phyloP scores from a whole-genome alignment of 2,113 vertebrate genomes.

The Ivindomyrus marchei region DNA sequence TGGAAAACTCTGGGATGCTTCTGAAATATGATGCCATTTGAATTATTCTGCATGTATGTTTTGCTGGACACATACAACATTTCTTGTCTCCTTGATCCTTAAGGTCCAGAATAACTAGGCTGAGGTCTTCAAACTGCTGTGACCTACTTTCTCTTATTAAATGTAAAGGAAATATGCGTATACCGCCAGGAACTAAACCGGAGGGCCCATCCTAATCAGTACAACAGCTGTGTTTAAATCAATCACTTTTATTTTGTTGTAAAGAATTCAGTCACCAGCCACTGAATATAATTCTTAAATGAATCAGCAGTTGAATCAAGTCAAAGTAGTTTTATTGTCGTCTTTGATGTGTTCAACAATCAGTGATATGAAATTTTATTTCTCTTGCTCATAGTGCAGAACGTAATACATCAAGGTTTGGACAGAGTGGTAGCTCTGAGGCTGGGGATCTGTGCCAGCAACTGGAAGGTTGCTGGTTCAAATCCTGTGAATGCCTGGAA shows the following conservation, averaged over 20 bases:
- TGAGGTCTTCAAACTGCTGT: background rate
- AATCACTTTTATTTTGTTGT: background rate
- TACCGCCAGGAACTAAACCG: background rate
- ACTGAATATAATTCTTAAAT: background rate
- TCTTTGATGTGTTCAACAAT: background rate
- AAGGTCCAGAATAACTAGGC: background rate
- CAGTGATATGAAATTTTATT: background rate
- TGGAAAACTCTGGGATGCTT: background rate
- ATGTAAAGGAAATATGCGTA: background rate
- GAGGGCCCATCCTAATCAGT: background rate
- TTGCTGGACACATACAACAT: background rate
- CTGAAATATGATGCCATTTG: background rate
- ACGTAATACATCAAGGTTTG: background rate
- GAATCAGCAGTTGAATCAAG: constrained; percentile 1
- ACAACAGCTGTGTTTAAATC: background rate
- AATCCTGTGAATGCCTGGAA: background rate
- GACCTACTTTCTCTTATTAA: background rate
- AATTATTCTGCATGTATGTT: background rate
- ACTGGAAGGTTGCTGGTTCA: background rate
- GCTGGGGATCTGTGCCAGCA: too few relatives aligned
- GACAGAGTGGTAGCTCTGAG: too few relatives aligned
- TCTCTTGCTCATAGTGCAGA: background rate
- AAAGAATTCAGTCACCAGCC: background rate
- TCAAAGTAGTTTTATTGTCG: background rate
- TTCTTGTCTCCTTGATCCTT: background rate